phyloP scores from a whole-genome alignment of 2,113 vertebrate species.

The Pituophis catenifer region DNA sequence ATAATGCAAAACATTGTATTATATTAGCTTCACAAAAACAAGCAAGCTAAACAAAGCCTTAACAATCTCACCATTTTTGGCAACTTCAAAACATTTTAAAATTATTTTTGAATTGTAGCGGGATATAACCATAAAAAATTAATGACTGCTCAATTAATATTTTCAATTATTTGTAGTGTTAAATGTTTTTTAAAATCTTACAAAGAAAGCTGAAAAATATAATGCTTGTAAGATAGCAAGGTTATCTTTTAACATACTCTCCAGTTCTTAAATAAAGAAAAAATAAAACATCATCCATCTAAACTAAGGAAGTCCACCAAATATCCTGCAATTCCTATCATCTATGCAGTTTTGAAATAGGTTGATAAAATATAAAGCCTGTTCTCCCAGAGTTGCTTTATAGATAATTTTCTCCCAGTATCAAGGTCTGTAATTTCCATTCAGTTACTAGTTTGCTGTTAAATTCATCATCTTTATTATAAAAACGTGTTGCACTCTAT shows the following conservation, averaged over 20 bases:
- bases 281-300: conserved; percentile 64
- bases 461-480: conserved; percentile 90
- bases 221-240: conserved; percentile 32
- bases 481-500: conserved; percentile 76
- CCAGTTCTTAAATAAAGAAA: conserved; percentile 64
- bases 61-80: neutral
- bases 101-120: neutral
- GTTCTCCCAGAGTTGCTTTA: conserved; percentile 80
- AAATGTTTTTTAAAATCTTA: conserved; percentile 21
- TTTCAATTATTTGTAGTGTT: neutral
- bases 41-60: neutral
- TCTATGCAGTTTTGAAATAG: conserved; percentile 76
- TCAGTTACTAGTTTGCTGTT: conserved; percentile 80
- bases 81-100: neutral
- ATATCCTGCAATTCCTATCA: conserved; percentile 67
- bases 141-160: neutral
- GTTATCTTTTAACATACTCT: conserved; percentile 32
- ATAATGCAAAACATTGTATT: neutral
- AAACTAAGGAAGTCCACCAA: conserved; percentile 73
- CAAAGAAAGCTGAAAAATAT: conserved; percentile 26
- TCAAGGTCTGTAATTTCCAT: conserved; percentile 83
- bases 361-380: conserved; percentile 81
- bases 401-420: conserved; percentile 81
- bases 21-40: neutral
- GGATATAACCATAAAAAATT: neutral